Conservation (phyloP, 2,113 vertebrate species). For the Chamaetylas fuelleborni region DNA sequence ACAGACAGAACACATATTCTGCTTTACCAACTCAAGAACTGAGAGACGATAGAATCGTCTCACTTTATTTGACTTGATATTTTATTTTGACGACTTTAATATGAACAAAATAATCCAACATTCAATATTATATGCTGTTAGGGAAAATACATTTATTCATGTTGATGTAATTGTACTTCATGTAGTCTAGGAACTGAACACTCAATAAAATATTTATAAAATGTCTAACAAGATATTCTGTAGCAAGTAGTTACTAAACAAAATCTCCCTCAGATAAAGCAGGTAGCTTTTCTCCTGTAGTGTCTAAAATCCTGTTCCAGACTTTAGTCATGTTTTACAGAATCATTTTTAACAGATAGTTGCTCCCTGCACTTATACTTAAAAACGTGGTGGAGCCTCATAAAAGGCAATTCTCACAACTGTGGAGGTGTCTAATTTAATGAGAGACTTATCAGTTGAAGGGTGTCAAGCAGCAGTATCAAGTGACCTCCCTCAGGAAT, state of each 20-base stretch:
- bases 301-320: neutral
- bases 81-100: neutral
- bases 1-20: neutral
- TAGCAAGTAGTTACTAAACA: neutral
- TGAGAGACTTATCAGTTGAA: conserved; percentile 25
- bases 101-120: neutral
- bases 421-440: conserved; percentile 40
- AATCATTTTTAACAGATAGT: conserved; percentile 33
- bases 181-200: neutral
- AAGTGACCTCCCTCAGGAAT: neutral
- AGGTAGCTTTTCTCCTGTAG: neutral
- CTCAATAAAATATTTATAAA: neutral
- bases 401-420: conserved; percentile 31
- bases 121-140: neutral
- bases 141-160: neutral
- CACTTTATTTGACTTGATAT: neutral
- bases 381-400: neutral
- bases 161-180: neutral
- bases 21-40: neutral
- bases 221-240: neutral
- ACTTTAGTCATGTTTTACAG: conserved; percentile 12
- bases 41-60: neutral
- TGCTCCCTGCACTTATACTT: conserved; percentile 4
- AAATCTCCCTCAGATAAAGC: neutral
- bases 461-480: neutral